phyloP scores from a whole-genome alignment of 2,888 invertebrate genomes.

The Brenthis hecate region DNA sequence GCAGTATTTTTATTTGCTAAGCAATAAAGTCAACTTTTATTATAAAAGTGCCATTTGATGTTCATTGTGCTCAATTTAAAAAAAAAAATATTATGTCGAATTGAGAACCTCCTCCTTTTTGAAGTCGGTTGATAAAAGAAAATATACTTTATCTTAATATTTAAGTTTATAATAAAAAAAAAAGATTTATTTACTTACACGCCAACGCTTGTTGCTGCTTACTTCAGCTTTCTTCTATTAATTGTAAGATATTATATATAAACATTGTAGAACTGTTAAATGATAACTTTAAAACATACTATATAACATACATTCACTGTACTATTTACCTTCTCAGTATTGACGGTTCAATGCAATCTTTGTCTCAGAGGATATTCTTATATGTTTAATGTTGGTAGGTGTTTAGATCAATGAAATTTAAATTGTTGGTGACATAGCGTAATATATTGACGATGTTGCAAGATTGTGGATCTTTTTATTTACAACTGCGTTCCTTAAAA shows the following conservation, averaged over 20 bases:
- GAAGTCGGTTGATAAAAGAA: too few species aligned
- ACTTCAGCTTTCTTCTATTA: slow-evolving; percentile 72
- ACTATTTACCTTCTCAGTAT: slow-evolving; percentile 63
- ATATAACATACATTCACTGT: slow-evolving; percentile 70
- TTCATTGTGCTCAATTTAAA: not conserved
- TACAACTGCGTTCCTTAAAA: slow-evolving; percentile 62
- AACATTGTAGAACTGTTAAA: slow-evolving; percentile 74
- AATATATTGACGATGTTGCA: slow-evolving; percentile 80
- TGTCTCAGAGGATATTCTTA: slow-evolving; percentile 70
- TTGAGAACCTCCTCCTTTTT: too few species aligned
- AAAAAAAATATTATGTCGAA: too few species aligned
- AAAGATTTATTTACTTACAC: slow-evolving; percentile 6
- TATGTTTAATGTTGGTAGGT: slow-evolving; percentile 59
- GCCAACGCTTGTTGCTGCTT: slow-evolving; percentile 56
- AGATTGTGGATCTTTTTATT: slow-evolving; percentile 74
- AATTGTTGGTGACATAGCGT: slow-evolving; percentile 73
- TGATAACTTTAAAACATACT: slow-evolving; percentile 60
- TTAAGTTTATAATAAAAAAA: not conserved
- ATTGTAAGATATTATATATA: slow-evolving; percentile 70
- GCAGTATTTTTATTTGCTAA: slow-evolving; percentile 53
- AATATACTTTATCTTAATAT: not conserved
- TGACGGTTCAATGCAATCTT: slow-evolving; percentile 81
- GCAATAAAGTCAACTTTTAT: not conserved
- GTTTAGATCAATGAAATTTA: slow-evolving; percentile 56
- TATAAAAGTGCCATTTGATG: not conserved